Percentiles rank a stretch among this genome's conserved stretches.
Evolutionary conservation across 1,140 invertebrate genomes (phyloP).

Genomic region (Aphelenchoides fujianensis): DNA sequence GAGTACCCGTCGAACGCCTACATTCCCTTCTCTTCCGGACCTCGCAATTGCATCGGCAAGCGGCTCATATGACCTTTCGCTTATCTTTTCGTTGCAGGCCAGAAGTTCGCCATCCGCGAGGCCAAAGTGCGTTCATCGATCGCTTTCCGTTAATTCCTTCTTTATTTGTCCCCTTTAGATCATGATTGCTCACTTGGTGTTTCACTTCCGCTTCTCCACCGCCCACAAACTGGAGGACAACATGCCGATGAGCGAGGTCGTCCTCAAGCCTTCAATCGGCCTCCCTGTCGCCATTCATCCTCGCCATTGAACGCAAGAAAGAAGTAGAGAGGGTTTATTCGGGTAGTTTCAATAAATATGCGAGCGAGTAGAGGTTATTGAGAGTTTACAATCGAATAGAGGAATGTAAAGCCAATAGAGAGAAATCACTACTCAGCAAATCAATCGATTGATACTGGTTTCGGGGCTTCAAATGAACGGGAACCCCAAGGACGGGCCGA

Average conservation of each 20-base stretch:
- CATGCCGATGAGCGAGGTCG: neutral
- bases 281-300: neutral
- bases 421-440: too few species aligned
- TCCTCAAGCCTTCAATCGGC: neutral
- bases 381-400: too few species aligned
- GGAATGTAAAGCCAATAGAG: too few species aligned
- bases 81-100: neutral
- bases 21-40: slow-evolving; percentile 63
- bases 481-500: neutral
- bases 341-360: too few species aligned
- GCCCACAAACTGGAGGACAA: neutral
- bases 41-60: slow-evolving; percentile 62
- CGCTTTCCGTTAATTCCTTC: too few species aligned
- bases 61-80: neutral
- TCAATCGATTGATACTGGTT: too few species aligned
- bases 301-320: neutral
- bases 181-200: slow-evolving; percentile 4
- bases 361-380: too few species aligned
- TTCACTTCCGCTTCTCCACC: slow-evolving; percentile 15
- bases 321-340: too few species aligned
- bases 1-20: slow-evolving; percentile 33
- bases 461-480: neutral
- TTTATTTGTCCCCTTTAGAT: too few species aligned
- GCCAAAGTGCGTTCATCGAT: too few species aligned
- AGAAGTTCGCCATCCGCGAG: neutral